phyloP scores from a whole-genome alignment of 2,797 vertebrate species.

The Numenius phaeopus region DNA sequence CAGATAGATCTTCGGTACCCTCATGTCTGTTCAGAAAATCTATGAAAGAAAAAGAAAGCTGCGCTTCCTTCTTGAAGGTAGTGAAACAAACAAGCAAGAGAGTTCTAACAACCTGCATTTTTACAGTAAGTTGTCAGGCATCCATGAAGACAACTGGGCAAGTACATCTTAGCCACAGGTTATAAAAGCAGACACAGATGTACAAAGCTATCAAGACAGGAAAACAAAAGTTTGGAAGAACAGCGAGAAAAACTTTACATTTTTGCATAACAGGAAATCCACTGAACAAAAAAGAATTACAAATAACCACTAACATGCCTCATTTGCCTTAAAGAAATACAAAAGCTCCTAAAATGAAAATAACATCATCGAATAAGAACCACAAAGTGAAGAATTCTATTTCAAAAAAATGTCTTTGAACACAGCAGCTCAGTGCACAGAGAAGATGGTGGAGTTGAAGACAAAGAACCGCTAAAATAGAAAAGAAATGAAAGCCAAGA shows the following conservation, averaged over 20 bases:
- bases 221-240: constrained; percentile 71
- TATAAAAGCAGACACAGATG: constrained; percentile 72
- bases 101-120: constrained; percentile 14
- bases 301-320: constrained; percentile 68
- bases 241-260: constrained; percentile 64
- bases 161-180: constrained; percentile 65
- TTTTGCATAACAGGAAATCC: constrained; percentile 74
- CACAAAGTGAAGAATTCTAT: constrained; percentile 61
- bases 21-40: not conserved
- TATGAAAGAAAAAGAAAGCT: not conserved
- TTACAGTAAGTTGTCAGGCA: constrained; percentile 13
- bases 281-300: constrained; percentile 70
- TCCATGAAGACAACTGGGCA: constrained; percentile 19
- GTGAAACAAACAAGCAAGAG: not conserved
- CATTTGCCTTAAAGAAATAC: constrained; percentile 67
- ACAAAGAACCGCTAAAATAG: constrained; percentile 67
- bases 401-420: constrained; percentile 64
- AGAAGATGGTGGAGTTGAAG: constrained; percentile 39
- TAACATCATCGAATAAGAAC: constrained; percentile 59
- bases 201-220: constrained; percentile 54
- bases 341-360: constrained; percentile 61
- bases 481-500: constrained; percentile 48
- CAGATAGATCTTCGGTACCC: not conserved
- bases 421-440: constrained; percentile 37
- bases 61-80: not conserved